phyloP scores from a whole-genome alignment of 2,888 invertebrate species.

The Heliconius charithonia region DNA sequence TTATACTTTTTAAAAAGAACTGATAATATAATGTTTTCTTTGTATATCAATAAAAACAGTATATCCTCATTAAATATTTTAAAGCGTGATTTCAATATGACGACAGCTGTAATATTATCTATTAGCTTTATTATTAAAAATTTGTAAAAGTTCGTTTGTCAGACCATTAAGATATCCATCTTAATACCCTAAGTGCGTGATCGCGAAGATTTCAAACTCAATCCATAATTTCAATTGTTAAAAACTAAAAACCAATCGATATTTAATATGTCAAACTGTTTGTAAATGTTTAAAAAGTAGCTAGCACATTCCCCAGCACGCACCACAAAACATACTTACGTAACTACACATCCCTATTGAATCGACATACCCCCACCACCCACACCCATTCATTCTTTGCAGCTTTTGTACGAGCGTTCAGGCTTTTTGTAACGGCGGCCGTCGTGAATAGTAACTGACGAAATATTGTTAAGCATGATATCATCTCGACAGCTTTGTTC shows the following conservation, averaged over 20 bases:
- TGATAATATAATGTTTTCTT: background rate
- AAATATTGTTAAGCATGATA: conserved; percentile 74
- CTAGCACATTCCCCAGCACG: conserved; percentile 57
- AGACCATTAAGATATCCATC: background rate
- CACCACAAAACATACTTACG: conserved; percentile 76
- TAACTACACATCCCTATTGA: conserved; percentile 78
- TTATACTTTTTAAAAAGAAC: background rate
- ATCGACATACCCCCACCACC: conserved; percentile 66
- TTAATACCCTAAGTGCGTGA: background rate
- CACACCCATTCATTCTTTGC: conserved; percentile 78
- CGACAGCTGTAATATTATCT: background rate
- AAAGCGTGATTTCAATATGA: background rate
- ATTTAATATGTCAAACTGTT: background rate
- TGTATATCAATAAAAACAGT: background rate
- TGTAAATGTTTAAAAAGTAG: conserved; percentile 45
- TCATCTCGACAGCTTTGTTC: conserved; percentile 55
- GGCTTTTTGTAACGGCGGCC: conserved; percentile 75
- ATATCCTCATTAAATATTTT: background rate
- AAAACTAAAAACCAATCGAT: conserved; percentile 1
- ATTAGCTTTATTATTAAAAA: background rate
- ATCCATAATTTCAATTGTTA: background rate
- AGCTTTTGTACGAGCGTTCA: conserved; percentile 76
- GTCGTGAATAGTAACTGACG: conserved; percentile 74
- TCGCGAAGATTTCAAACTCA: background rate
- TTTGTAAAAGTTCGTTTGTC: background rate